phyloP scores from a whole-genome alignment of 2,888 invertebrate species.

The Calliopum simillimum region DNA sequence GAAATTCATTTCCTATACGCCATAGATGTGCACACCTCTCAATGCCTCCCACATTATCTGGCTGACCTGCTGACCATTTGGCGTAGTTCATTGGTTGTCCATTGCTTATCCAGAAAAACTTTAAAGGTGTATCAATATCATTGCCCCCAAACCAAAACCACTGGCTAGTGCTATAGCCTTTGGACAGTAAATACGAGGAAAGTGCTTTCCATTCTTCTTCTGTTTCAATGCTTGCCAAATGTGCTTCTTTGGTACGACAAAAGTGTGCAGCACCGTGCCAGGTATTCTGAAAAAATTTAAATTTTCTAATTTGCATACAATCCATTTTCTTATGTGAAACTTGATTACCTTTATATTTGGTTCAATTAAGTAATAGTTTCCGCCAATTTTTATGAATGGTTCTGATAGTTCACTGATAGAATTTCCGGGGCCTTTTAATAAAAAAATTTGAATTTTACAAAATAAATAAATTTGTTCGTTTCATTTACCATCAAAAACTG shows the following conservation, averaged over 20 bases:
- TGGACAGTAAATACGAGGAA: not conserved
- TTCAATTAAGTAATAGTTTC: constrained; percentile 4
- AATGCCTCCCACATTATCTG: constrained; percentile 42
- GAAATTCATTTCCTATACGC: not conserved
- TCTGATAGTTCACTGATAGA: not conserved
- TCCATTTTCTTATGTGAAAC: not conserved
- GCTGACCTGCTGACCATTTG: constrained; percentile 54
- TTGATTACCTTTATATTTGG: not conserved
- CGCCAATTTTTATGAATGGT: not conserved
- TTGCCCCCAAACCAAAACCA: constrained; percentile 45
- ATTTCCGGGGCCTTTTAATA: not conserved
- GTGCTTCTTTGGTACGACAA: too few relatives aligned
- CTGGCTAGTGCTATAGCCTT: not conserved
- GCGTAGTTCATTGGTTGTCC: constrained; percentile 54
- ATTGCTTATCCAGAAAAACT: constrained; percentile 56
- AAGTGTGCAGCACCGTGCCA: constrained; percentile 18
- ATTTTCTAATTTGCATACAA: not conserved
- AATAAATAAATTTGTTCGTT: not conserved
- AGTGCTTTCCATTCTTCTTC: constrained; percentile 15
- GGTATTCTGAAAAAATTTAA: not conserved
- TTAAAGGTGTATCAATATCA: constrained; percentile 55
- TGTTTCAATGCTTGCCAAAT: too few relatives aligned
- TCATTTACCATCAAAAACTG: constrained; percentile 1
- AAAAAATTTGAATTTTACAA: not conserved
- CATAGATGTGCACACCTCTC: constrained; percentile 22